Percentiles rank a stretch among this genome's conserved stretches.
These are phyloP conservation scores for Rhynchonema sp. DNA, from an alignment of 2,888 invertebrate species.

Conservation along the genomic window DNA sequence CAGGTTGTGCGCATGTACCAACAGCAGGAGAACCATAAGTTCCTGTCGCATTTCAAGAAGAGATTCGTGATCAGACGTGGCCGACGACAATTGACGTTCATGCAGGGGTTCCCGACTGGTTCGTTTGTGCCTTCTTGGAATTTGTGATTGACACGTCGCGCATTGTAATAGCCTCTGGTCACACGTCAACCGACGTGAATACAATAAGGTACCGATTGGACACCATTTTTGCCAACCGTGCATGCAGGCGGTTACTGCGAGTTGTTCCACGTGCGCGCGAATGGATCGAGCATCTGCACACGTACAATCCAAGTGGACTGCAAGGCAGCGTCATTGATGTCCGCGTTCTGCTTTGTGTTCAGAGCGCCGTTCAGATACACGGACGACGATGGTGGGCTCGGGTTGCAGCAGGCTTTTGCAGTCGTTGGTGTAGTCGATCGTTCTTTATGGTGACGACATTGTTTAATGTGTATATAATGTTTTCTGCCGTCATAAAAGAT, in stretches of 20 bases:
- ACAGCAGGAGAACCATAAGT: constrained; percentile 94
- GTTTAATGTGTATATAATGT: too few species aligned
- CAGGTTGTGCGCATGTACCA: constrained; percentile 81
- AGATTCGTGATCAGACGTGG: constrained; percentile 80
- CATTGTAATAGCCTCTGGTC: not conserved
- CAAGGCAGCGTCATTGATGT: constrained; percentile 65
- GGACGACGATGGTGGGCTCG: constrained; percentile 8
- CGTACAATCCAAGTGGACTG: constrained; percentile 43
- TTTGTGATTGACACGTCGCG: not conserved
- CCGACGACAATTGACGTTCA: constrained; percentile 11
- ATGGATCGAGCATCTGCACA: constrained; percentile 68
- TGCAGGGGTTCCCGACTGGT: constrained; percentile 1
- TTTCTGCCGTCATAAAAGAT: too few species aligned
- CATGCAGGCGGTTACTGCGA: constrained; percentile 42
- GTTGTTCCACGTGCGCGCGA: constrained; percentile 81
- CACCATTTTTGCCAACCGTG: not conserved
- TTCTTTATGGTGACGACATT: too few species aligned
- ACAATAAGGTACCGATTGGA: too few species aligned
- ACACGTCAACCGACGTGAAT: not conserved
- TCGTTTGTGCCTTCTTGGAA: not conserved
- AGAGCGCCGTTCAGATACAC: constrained; percentile 15
- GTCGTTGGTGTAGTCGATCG: too few species aligned
- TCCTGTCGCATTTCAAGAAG: constrained; percentile 85
- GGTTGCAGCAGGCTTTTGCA: too few species aligned
- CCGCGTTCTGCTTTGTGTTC: constrained; percentile 62